Conservation (phyloP, 92 coral and sea anemone genomes). For the Palythoa heliodiscus region DNA sequence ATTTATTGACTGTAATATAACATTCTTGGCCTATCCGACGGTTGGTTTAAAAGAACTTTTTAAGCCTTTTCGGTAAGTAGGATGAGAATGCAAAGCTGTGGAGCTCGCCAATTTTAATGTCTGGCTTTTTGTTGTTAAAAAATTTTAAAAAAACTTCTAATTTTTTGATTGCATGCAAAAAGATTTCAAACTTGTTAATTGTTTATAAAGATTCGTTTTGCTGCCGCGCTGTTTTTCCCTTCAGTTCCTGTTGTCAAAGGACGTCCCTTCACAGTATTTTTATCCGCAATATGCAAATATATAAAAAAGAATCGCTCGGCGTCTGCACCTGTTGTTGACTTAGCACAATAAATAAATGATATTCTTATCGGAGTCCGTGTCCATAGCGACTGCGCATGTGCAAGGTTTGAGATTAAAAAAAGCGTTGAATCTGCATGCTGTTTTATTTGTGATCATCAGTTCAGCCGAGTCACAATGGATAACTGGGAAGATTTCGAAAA, state of each 20-base stretch:
- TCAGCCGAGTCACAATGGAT: slow-evolving; percentile 29
- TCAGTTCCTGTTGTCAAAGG: not conserved
- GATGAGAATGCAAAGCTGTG: not conserved
- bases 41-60: not conserved
- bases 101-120: not conserved
- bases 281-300: slow-evolving; percentile 36
- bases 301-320: slow-evolving; percentile 7
- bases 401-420: slow-evolving; percentile 12
- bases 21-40: not conserved
- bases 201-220: not conserved
- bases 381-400: slow-evolving; percentile 41
- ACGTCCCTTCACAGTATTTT: slow-evolving; percentile 5
- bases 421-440: not conserved
- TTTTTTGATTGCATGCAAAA: not conserved
- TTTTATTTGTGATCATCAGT: slow-evolving; percentile 26
- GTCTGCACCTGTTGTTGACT: slow-evolving; percentile 29
- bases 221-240: not conserved
- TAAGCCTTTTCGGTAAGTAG: not conserved
- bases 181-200: slow-evolving; percentile 19
- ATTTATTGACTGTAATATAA: not conserved
- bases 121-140: not conserved
- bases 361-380: slow-evolving; percentile 23
- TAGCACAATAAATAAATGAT: slow-evolving; percentile 37
- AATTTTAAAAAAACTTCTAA: not conserved
- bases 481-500: slow-evolving; percentile 37